Evolutionary conservation across 2,797 vertebrate species (phyloP).

Genomic region (Pseudocheirus occidentalis): DNA sequence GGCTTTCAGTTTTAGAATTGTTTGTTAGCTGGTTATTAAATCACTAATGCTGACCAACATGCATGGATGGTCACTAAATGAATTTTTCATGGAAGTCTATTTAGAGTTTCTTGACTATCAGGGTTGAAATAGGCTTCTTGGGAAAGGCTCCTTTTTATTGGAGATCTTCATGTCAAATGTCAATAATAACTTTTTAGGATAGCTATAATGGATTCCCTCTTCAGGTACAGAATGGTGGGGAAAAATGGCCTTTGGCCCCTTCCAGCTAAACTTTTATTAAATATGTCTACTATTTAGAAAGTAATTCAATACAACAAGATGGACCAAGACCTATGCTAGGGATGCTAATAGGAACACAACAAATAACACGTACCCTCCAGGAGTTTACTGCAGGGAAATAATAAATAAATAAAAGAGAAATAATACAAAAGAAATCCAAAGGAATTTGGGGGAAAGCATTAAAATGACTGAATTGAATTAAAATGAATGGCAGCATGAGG

Average conservation of each 20-base stretch:
- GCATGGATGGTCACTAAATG: constrained; percentile 62
- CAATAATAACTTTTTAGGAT: background rate
- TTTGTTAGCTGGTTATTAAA: constrained; percentile 67
- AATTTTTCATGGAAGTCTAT: constrained; percentile 41
- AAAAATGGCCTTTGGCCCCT: background rate
- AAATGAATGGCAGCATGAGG: background rate
- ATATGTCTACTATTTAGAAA: background rate
- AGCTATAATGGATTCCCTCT: background rate
- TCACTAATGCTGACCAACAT: constrained; percentile 59
- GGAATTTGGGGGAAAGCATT: background rate
- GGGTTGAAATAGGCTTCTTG: constrained; percentile 58
- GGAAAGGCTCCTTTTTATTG: constrained; percentile 21
- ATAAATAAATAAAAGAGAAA: background rate
- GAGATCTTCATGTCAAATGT: background rate
- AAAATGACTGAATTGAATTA: background rate
- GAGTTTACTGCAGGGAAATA: background rate
- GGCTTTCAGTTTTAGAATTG: constrained; percentile 52
- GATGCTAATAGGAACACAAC: background rate
- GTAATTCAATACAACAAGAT: background rate
- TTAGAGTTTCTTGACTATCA: constrained; percentile 59
- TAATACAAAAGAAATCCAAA: background rate
- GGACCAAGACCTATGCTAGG: background rate
- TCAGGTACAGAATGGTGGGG: background rate
- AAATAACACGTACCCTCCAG: background rate
- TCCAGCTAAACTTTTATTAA: background rate